Evolutionary conservation across 2,113 vertebrate genomes (phyloP).

Genomic region (Thunnus thynnus): DNA sequence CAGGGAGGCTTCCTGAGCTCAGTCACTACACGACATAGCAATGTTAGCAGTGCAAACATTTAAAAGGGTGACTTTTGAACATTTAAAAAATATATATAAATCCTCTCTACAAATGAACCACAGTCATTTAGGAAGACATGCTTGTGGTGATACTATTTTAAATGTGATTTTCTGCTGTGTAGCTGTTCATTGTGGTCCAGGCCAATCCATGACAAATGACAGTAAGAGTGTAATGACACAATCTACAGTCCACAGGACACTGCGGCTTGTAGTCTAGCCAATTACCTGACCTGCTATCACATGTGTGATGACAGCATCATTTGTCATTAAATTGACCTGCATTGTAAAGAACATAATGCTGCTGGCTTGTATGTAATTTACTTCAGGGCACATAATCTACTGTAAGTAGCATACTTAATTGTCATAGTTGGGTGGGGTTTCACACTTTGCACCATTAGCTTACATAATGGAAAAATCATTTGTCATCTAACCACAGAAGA

Average conservation of each 20-base stretch:
- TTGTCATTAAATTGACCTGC: constrained; percentile 60
- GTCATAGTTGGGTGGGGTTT: constrained; percentile 44
- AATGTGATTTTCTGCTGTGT: constrained; percentile 23
- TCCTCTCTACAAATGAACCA: neutral
- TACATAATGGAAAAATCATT: constrained; percentile 58
- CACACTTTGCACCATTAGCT: constrained; percentile 38
- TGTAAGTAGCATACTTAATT: constrained; percentile 33
- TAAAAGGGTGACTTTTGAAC: constrained; percentile 3
- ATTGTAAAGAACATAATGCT: constrained; percentile 32
- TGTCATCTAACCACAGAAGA: constrained; percentile 58
- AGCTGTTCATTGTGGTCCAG: constrained; percentile 24
- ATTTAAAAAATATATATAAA: neutral
- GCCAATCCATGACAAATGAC: constrained; percentile 55
- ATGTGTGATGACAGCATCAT: constrained; percentile 46
- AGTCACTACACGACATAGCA: constrained; percentile 36
- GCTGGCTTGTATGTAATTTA: constrained; percentile 17
- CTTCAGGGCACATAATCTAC: constrained; percentile 35
- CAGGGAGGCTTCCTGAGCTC: constrained; percentile 41
- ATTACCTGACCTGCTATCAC: constrained; percentile 49
- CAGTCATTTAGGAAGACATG: constrained; percentile 13
- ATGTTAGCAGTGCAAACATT: constrained; percentile 49
- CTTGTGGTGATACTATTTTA: constrained; percentile 8
- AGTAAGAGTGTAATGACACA: constrained; percentile 37
- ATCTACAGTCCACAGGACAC: constrained; percentile 32
- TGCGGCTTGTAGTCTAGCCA: constrained; percentile 43